Evolutionary conservation across 2,888 invertebrate genomes (phyloP), one percentile per base, ranked within the genome.

Genomic region (Agriopis aurantiaria): DNA sequence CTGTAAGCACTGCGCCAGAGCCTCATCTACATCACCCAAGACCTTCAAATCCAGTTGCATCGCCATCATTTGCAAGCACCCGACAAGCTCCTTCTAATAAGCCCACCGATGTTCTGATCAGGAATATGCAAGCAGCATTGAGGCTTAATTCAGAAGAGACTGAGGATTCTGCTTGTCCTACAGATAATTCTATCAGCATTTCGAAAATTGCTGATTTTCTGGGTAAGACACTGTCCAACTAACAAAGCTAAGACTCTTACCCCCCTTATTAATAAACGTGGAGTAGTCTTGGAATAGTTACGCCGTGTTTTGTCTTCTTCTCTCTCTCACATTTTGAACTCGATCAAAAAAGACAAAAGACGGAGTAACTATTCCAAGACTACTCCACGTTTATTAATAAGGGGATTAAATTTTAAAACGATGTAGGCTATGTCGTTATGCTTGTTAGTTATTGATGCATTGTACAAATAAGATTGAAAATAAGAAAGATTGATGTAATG

Each of bases 131-230:
- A 3, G 80, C 88, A 0, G 88, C 89, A 1, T 69, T 90, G 40
- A 80, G 81, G 56, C 60, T 86, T 46, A 78, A 79, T 1, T 75
- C 78, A 1, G 91, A 91, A 11, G 91, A 93, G 33, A 88, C 76
- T 4, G 73, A 71, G n/a, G 72, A 69, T 3, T 75, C 76, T 0
- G 59, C 60, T 8, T 56, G 51, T 46, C 69, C 56, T 11, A 45
- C 72, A 0, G 92, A 92, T 46, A 87, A 88, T 78, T 93, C 93
- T 2, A 75, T 93, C 33, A 93, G 92, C 72, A 84, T 93, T 72
- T 93, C 93, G 0, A 91, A 88, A 75, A 93, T 94, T 78, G 91
- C 90, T 48, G 92, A 91, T 75, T 91, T 87, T 80, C 82, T 94
- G 55, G 91, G 93, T 93, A 80, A 84, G 87, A 75, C 14, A 56